Conservation (phyloP, 2,888 invertebrate genomes). For the Drosophila atripex region DNA sequence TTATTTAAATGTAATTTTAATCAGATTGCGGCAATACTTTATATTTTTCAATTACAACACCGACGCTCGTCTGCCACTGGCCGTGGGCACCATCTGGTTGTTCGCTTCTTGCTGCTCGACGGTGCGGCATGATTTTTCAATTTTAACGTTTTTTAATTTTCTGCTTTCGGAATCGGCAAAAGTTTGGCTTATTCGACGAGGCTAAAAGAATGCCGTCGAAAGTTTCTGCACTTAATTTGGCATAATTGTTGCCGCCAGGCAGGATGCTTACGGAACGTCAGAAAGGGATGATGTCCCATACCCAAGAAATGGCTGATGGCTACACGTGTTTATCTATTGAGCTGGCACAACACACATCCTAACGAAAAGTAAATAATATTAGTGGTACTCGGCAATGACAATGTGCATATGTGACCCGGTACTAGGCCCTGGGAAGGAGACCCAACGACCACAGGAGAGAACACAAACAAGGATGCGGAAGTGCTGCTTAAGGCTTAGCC, state of each 20-base stretch:
- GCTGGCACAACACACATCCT: slow-evolving; percentile 58
- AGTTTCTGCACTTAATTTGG: slow-evolving; percentile 65
- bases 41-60: slow-evolving; percentile 76
- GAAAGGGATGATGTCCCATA: neutral
- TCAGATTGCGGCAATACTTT: slow-evolving; percentile 73
- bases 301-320: slow-evolving; percentile 32
- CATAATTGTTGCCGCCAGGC: slow-evolving; percentile 68
- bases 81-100: slow-evolving; percentile 50
- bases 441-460: slow-evolving; percentile 55
- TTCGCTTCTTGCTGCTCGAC: slow-evolving; percentile 28
- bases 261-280: slow-evolving; percentile 18
- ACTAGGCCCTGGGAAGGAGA: slow-evolving; percentile 14
- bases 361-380: slow-evolving; percentile 78
- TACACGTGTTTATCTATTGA: slow-evolving; percentile 48
- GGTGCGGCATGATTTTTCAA: slow-evolving; percentile 65
- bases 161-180: slow-evolving; percentile 49
- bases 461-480: slow-evolving; percentile 61
- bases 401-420: slow-evolving; percentile 76
- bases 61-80: slow-evolving; percentile 21
- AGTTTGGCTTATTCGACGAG: slow-evolving; percentile 52
- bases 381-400: slow-evolving; percentile 78
- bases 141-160: slow-evolving; percentile 60
- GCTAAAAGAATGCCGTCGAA: slow-evolving; percentile 27
- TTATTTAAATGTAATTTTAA: slow-evolving; percentile 77
- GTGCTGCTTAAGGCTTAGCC: slow-evolving; percentile 53